These are phyloP conservation scores for Agrotis segetum DNA, from an alignment of 2,888 invertebrate species.

Conservation along the genomic window DNA sequence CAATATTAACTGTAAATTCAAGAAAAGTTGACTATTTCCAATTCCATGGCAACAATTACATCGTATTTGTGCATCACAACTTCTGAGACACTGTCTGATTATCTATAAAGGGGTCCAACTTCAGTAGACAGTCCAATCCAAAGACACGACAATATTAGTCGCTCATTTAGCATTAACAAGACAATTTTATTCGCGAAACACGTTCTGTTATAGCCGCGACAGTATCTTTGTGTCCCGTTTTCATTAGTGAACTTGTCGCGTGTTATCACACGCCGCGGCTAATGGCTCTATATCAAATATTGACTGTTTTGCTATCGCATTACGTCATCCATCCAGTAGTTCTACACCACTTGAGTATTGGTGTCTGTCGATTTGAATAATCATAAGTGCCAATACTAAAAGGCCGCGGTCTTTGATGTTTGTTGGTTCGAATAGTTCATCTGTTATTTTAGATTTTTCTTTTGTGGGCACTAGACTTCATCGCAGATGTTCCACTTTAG, in stretches of 20 bases:
- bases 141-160: slow-evolving; percentile 20
- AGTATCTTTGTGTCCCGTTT: slow-evolving; percentile 79
- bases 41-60: background rate
- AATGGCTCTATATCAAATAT: slow-evolving; percentile 88
- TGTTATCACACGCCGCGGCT: slow-evolving; percentile 82
- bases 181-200: slow-evolving; percentile 56
- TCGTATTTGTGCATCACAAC: background rate
- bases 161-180: slow-evolving; percentile 45
- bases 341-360: slow-evolving; percentile 67
- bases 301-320: slow-evolving; percentile 86
- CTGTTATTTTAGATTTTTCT: slow-evolving; percentile 28
- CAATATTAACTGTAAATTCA: background rate
- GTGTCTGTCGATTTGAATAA: slow-evolving; percentile 69
- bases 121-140: slow-evolving; percentile 7
- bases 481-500: slow-evolving; percentile 16
- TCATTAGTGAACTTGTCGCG: slow-evolving; percentile 86
- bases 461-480: slow-evolving; percentile 14
- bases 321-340: slow-evolving; percentile 85
- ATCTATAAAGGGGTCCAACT: background rate
- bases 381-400: slow-evolving; percentile 57
- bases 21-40: background rate
- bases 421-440: slow-evolving; percentile 27
- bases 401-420: slow-evolving; percentile 56
- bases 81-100: background rate
- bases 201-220: slow-evolving; percentile 47